Base-by-base conservation (phyloP, 2,113 vertebrate genomes). In the Microtus oregoni region DNA sequence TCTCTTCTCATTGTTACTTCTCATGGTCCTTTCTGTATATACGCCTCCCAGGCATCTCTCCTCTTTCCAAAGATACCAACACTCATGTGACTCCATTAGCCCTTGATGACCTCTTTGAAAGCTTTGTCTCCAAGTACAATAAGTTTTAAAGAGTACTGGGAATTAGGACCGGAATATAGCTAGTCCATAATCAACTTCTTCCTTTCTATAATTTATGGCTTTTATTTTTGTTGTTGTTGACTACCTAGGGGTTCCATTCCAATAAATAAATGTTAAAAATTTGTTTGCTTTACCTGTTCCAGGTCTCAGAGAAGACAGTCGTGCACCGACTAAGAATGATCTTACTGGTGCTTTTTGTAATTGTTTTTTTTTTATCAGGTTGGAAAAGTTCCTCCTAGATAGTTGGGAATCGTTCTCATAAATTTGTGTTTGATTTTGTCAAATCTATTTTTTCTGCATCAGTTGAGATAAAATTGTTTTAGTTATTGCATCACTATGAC, bases 201-300 rank as follows among this genome's bases (percentile, higher is more conserved):
- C 83, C 22, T 90, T 87, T 90, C 41, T 38, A 58, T 76, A 73
- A 82, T 77, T 78, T 78, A 35, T 89, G 72, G 17, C 63, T 76
- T 81, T 92, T 58, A 65, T 50, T 75, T 70, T 63, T 85, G 26
- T 65, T 89, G 58, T 63, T 86, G 26, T 67, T 89, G 50, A 67
- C 44, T 88, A 13, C 30, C 19, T 90, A 92, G 7, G 44, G 41
- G 13, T 77, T 97, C 52, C 35, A 52, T 73, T 94, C 82, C 9
- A 70, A 58, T 86, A 52, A 81, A 90, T 70, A 95, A 93, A 86
- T 52, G 28, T 19, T 86, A 50, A 90, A 92, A 85, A 50, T 65
- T 24, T 58, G 81, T 63, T 91, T 65, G 0, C 47, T 38, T 88
- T 88, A 26, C 72, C 77, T 76, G 7, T 72, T 82, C 20, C 20